Evolutionary conservation across 1,140 invertebrate genomes (phyloP), one percentile per base, ranked within the genome.

Genomic region (Apis mellifera): DNA sequence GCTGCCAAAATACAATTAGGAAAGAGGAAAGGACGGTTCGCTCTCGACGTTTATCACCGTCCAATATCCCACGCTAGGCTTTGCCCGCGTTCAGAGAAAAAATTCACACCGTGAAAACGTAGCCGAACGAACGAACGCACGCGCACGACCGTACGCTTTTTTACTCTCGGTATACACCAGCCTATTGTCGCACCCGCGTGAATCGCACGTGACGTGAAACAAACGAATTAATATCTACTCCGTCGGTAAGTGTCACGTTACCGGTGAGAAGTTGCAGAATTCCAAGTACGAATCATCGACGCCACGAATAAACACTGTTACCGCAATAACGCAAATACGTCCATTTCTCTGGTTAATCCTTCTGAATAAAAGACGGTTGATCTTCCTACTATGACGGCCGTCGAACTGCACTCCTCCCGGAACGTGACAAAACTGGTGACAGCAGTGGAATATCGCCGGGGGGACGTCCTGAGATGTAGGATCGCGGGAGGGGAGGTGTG

Each of bases 161-260:
- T 26, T 66, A 17, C 42, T 15, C 21, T 15, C 26, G 50, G n/a
- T 15, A 55, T 5, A 52, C 74, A 66, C 50, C 21, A 21, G 42
- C 57, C 72, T 13, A 62, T 62, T 21, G 15, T 55, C 74, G 52
- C 12, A 13, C 9, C 64, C 52, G 21, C 75, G 32, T 13, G 32
- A 54, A 64, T 48, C 23, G 55, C 79, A 69, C 64, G 79, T 82
- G 79, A 59, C 72, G 26, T 52, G 60, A 23, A 32, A 23, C 13
- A 15, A 69, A 21, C 48, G 9, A 13, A 50, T 52, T 12, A 26
- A 42, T 48, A 0, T 52, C 11, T 32, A 17, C 75, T 82, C 72
- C 23, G 72, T 82, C 79, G 79, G 64, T 82, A 76, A 82, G 11
- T 17, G 54, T 32, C 55, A 2, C 52, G 55, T 71, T 78, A 71